phyloP scores from a whole-genome alignment of 2,888 invertebrate genomes.

The Rhagophthalmus giganteus region DNA sequence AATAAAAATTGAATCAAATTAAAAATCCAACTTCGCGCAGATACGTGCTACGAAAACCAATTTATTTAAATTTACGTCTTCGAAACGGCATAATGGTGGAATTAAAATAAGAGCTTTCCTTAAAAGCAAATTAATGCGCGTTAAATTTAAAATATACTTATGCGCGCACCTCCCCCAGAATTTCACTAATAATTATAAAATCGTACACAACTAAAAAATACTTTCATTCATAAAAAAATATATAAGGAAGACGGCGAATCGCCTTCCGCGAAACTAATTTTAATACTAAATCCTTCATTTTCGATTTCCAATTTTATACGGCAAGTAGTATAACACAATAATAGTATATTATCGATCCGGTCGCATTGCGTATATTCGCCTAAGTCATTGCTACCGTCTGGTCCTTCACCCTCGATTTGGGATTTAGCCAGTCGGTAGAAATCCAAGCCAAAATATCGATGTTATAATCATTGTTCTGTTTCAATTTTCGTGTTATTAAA shows the following conservation, averaged over 20 bases:
- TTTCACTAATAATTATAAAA: neutral
- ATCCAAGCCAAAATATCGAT: neutral
- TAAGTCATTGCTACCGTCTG: constrained; percentile 30
- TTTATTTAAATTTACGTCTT: neutral
- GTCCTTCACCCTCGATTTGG: constrained; percentile 23
- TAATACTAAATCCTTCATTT: too few species aligned
- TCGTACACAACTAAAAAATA: neutral
- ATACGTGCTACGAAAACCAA: too few species aligned
- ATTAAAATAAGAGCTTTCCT: neutral
- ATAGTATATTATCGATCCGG: constrained; percentile 24
- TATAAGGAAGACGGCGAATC: too few species aligned
- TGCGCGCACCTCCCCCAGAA: too few species aligned
- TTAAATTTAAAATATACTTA: neutral
- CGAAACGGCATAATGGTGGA: neutral
- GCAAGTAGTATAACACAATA: too few species aligned
- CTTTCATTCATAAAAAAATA: too few species aligned
- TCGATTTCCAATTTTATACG: too few species aligned
- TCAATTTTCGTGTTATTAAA: too few species aligned
- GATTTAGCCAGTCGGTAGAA: constrained; percentile 15
- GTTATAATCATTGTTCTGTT: neutral
- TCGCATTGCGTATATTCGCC: constrained; percentile 28
- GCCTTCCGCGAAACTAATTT: too few species aligned
- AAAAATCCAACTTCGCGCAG: too few species aligned
- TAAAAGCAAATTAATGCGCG: neutral
- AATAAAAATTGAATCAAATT: too few species aligned